A percentile compares a stretch with the other conserved stretches of the same genome.
phyloP scores from a whole-genome alignment of 2,888 invertebrate species.

The Drosophila pseudotakahashii region DNA sequence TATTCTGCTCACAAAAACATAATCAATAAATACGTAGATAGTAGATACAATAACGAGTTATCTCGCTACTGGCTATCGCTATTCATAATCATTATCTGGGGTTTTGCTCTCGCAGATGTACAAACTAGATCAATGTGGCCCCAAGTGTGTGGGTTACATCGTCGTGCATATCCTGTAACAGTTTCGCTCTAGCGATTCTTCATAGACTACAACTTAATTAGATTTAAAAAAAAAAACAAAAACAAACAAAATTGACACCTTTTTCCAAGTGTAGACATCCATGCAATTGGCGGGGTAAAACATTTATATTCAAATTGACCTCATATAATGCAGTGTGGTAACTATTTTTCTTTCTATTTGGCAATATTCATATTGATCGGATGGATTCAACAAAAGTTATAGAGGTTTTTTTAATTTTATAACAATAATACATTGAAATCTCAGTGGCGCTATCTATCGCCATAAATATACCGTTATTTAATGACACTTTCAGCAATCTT shows the following conservation, averaged over 20 bases:
- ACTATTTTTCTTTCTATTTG: not conserved
- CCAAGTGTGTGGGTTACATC: constrained; percentile 57
- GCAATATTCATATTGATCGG: not conserved
- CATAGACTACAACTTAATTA: constrained; percentile 22
- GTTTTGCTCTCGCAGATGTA: constrained; percentile 41
- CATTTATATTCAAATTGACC: constrained; percentile 6
- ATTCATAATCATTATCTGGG: constrained; percentile 32
- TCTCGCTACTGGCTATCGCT: constrained; percentile 25
- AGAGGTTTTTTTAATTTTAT: not conserved
- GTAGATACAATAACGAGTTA: constrained; percentile 25
- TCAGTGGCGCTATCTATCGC: too few species aligned
- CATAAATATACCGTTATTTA: too few species aligned
- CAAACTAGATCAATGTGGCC: constrained; percentile 71
- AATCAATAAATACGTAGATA: constrained; percentile 32
- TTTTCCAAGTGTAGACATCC: constrained; percentile 34
- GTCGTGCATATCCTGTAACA: constrained; percentile 28
- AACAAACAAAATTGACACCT: constrained; percentile 57
- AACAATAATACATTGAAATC: too few species aligned
- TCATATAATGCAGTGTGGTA: not conserved
- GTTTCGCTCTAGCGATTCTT: constrained; percentile 29
- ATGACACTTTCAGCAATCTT: too few species aligned
- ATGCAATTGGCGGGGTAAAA: constrained; percentile 4
- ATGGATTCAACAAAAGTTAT: not conserved
- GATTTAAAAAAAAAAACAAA: constrained; percentile 3
- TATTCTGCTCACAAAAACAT: constrained; percentile 24